Conservation (phyloP, 2,888 invertebrate species). For the Habroteleia sp. region DNA sequence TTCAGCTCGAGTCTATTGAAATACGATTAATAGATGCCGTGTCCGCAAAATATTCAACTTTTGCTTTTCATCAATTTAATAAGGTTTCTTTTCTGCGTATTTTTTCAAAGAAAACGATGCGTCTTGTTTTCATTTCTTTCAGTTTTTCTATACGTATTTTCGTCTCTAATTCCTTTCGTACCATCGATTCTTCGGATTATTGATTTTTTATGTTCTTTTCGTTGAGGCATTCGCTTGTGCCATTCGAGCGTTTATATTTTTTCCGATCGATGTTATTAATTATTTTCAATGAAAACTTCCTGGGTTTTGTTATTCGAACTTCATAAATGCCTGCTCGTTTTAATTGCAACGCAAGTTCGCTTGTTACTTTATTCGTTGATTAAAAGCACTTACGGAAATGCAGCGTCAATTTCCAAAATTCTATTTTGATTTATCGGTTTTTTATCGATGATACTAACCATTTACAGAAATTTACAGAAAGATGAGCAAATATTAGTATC, state of each 20-base stretch:
- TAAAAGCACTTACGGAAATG: constrained; percentile 13
- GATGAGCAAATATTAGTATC: too few species aligned
- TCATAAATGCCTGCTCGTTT: constrained; percentile 1
- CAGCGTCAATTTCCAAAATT: too few species aligned
- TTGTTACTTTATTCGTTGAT: constrained; percentile 12
- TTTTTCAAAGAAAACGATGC: neutral
- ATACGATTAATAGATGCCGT: constrained; percentile 7
- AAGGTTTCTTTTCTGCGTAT: too few species aligned
- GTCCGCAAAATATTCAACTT: neutral
- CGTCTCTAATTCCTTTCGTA: constrained; percentile 17
- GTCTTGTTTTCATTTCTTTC: constrained; percentile 4
- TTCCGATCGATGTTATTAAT: constrained; percentile 32
- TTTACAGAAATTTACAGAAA: too few species aligned
- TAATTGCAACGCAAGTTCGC: constrained; percentile 6
- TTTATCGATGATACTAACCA: too few species aligned
- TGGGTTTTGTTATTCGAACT: constrained; percentile 18
- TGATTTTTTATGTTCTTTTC: constrained; percentile 21
- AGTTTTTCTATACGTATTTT: constrained; percentile 7
- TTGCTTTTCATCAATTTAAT: neutral
- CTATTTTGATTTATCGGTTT: neutral
- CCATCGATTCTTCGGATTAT: constrained; percentile 31
- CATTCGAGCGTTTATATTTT: constrained; percentile 26
- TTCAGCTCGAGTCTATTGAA: constrained; percentile 5
- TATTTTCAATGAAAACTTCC: constrained; percentile 31
- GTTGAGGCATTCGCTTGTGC: constrained; percentile 1